Conservation (phyloP, 2,113 vertebrate genomes). For the Gobio gobio region DNA sequence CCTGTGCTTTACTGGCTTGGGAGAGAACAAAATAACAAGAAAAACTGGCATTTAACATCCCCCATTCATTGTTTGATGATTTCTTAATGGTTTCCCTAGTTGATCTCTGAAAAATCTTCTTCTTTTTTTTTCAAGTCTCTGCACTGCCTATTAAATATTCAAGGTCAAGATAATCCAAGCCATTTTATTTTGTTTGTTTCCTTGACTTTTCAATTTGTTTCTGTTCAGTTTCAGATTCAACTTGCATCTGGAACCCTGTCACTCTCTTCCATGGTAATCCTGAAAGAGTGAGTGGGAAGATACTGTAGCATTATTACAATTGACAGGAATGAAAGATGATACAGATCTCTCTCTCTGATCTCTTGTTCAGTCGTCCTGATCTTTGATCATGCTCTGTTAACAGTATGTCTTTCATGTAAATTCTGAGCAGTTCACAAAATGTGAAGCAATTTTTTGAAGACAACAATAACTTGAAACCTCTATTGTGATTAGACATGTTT, state of each 20-base stretch:
- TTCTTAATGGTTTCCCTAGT: too few species aligned
- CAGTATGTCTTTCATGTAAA: background rate
- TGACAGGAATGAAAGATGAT: background rate
- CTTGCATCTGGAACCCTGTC: background rate
- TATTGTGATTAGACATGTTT: background rate
- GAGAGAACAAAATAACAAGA: too few species aligned
- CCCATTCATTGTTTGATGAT: too few species aligned
- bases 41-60: too few species aligned
- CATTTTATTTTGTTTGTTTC: slow-evolving; percentile 13
- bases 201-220: slow-evolving; percentile 10
- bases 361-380: background rate
- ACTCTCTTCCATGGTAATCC: background rate
- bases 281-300: background rate
- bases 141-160: background rate
- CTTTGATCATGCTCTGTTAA: slow-evolving; percentile 1
- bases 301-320: background rate
- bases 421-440: background rate
- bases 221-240: background rate
- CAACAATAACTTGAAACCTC: background rate
- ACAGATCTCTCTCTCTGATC: too few species aligned
- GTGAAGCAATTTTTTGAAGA: background rate
- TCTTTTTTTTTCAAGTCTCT: background rate
- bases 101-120: too few species aligned
- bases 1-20: too few species aligned
- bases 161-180: slow-evolving; percentile 8